Conservation (phyloP, 2,797 vertebrate genomes). For the Mus caroli region DNA sequence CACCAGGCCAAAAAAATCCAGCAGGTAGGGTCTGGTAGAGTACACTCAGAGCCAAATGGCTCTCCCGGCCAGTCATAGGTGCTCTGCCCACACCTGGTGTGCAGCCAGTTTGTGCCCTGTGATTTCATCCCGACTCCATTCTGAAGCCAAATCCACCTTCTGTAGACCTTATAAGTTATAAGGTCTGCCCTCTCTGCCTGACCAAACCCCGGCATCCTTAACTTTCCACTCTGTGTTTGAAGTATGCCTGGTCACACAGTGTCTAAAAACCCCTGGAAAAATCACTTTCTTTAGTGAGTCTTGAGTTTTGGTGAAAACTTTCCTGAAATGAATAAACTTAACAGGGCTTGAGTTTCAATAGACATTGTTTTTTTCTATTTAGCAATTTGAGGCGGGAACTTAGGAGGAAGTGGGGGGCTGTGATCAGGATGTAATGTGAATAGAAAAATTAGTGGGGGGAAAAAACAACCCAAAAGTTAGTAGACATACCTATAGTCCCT, state of each 20-base stretch:
- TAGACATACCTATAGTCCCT: not conserved
- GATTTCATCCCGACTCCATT: not conserved
- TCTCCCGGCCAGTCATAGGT: not conserved
- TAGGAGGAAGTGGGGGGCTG: not conserved
- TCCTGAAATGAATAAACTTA: not conserved
- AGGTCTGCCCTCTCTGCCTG: not conserved
- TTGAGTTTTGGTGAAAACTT: slow-evolving; percentile 23
- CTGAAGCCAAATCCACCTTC: not conserved
- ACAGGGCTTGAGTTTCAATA: not conserved
- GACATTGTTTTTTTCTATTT: not conserved
- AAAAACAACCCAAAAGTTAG: not conserved
- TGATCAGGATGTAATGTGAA: not conserved
- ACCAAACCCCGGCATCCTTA: no score
- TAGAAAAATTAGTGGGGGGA: not conserved
- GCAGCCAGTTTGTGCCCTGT: not conserved
- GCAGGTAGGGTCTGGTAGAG: not conserved
- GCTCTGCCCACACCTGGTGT: not conserved
- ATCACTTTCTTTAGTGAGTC: not conserved
- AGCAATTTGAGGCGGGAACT: not conserved
- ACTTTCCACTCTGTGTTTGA: not conserved
- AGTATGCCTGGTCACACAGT: not conserved
- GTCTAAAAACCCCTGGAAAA: not conserved
- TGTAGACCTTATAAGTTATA: not conserved
- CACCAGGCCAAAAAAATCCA: not conserved
- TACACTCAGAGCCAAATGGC: not conserved